Evolutionary conservation across 64 coral and sea anemone genomes (phyloP).

Genomic region (Anthopleura sola): DNA sequence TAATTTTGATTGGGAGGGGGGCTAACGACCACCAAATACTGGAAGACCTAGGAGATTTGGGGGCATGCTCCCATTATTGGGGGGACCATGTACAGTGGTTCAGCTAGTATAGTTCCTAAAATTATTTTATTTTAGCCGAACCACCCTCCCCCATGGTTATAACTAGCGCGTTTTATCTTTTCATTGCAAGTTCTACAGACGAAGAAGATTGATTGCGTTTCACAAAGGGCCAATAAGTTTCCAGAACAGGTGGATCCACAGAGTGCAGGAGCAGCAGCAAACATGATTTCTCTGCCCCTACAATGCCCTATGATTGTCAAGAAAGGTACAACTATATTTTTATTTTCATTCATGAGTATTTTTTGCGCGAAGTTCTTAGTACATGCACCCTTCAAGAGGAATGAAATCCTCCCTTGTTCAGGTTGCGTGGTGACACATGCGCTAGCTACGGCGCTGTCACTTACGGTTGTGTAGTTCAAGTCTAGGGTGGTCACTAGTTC

Average conservation of each 20-base stretch:
- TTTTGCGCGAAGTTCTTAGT: neutral
- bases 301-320: neutral
- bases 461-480: too few species aligned
- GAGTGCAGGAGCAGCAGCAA: neutral
- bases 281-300: neutral
- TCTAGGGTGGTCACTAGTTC: too few species aligned
- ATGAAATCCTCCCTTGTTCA: too few species aligned
- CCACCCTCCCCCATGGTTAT: neutral
- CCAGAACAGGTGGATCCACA: neutral
- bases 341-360: neutral
- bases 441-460: too few species aligned
- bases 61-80: too few species aligned
- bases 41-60: too few species aligned
- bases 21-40: too few species aligned
- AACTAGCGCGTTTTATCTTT: neutral
- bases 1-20: too few species aligned
- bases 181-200: neutral
- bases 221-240: neutral
- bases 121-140: neutral
- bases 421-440: too few species aligned
- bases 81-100: too few species aligned
- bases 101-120: too few species aligned
- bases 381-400: neutral
- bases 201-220: constrained; percentile 1
- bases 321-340: neutral